Conservation (phyloP, 1,140 invertebrate species). For the Caerostris extrusa region DNA sequence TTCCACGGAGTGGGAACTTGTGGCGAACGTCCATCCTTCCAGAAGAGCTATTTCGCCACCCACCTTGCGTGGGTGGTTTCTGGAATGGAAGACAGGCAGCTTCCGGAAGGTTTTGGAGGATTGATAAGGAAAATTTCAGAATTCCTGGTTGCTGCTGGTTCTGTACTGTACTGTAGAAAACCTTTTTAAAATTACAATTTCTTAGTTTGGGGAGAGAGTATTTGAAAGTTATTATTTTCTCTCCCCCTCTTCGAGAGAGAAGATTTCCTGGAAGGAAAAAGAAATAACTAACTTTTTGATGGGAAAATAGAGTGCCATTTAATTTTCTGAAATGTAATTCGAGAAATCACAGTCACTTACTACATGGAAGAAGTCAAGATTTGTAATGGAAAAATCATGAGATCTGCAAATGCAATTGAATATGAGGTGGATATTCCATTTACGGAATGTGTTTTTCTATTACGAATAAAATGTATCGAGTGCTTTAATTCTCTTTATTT, state of each 20-base stretch:
- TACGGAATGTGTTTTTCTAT: too few relatives aligned
- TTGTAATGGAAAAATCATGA: slow-evolving; percentile 23
- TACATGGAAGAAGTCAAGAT: not conserved
- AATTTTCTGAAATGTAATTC: not conserved
- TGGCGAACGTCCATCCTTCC: slow-evolving; percentile 35
- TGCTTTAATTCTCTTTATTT: too few relatives aligned
- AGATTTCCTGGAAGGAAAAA: not conserved
- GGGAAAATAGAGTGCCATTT: not conserved
- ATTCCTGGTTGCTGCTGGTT: not conserved
- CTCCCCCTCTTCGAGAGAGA: not conserved
- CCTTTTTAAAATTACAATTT: slow-evolving; percentile 33
- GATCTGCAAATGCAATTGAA: too few relatives aligned
- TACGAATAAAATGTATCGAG: too few relatives aligned
- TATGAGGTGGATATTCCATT: too few relatives aligned
- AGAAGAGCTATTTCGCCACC: slow-evolving; percentile 30
- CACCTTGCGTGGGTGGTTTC: slow-evolving; percentile 2
- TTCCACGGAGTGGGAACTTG: slow-evolving; percentile 16
- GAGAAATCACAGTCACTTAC: not conserved
- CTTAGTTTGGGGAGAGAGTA: slow-evolving; percentile 8
- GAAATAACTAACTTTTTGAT: not conserved
- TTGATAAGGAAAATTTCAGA: slow-evolving; percentile 49
- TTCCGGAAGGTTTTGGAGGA: not conserved
- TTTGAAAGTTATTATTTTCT: slow-evolving; percentile 29
- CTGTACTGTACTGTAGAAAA: not conserved
- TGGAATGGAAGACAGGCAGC: not conserved